Conservation (phyloP, 2,113 vertebrate species). For the Ammospiza nelsoni region DNA sequence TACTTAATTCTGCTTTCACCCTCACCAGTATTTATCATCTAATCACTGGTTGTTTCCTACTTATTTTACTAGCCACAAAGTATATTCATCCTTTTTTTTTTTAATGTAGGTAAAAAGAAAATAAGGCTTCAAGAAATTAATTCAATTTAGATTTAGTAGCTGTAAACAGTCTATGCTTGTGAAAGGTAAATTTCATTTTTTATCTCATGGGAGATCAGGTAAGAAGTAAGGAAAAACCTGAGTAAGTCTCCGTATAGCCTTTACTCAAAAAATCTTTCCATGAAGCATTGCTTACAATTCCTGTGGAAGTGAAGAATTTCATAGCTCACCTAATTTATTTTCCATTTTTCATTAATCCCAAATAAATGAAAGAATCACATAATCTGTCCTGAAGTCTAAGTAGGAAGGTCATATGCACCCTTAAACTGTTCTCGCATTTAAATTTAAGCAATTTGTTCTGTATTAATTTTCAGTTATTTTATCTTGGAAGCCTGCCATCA, state of each 20-base stretch:
- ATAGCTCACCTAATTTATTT: background rate
- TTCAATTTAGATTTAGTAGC: background rate
- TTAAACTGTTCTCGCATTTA: background rate
- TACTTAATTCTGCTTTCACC: background rate
- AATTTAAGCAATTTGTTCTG: constrained; percentile 4
- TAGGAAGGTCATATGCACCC: background rate
- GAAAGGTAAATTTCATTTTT: background rate
- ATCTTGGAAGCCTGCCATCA: constrained; percentile 13
- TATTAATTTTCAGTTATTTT: constrained; percentile 48
- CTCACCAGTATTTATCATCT: background rate
- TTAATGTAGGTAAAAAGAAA: background rate
- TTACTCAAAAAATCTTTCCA: background rate
- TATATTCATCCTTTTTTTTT: background rate
- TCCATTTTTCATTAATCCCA: background rate
- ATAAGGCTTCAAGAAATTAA: background rate
- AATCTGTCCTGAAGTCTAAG: background rate
- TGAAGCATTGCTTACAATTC: background rate
- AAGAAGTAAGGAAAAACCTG: background rate
- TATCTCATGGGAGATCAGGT: background rate
- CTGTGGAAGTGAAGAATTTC: background rate
- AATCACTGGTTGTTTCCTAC: background rate
- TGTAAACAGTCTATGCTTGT: background rate
- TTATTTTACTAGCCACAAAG: background rate
- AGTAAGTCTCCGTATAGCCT: background rate
- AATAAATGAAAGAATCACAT: background rate